These are phyloP conservation scores for Molorchus minor DNA, from an alignment of 2,888 invertebrate genomes.

Conservation along the genomic window DNA sequence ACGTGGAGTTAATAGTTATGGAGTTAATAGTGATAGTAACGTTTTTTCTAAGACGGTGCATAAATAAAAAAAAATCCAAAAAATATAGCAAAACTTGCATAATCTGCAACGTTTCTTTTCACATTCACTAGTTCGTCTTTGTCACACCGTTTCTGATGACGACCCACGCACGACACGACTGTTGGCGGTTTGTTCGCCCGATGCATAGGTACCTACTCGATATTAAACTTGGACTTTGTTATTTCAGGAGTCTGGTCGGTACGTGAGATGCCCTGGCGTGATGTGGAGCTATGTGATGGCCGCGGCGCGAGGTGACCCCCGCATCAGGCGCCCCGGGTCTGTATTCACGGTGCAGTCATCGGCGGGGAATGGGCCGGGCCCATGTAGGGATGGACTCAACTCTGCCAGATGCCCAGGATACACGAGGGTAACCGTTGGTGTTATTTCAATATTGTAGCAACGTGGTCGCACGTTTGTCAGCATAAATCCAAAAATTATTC, in stretches of 20 bases:
- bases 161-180: background rate
- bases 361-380: constrained; percentile 54
- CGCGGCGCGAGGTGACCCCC: constrained; percentile 73
- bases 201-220: too few relatives aligned
- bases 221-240: constrained; percentile 28
- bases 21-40: too few relatives aligned
- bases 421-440: constrained; percentile 15
- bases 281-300: constrained; percentile 82
- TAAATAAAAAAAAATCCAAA: background rate
- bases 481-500: background rate
- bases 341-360: constrained; percentile 59
- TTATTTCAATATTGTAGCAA: background rate
- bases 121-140: too few relatives aligned
- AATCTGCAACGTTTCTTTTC: too few relatives aligned
- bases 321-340: constrained; percentile 57
- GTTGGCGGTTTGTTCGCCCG: background rate
- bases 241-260: constrained; percentile 33
- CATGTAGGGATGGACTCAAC: constrained; percentile 55
- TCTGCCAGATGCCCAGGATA: constrained; percentile 35
- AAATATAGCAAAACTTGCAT: too few relatives aligned
- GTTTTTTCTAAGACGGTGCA: background rate
- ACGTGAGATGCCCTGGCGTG: constrained; percentile 55
- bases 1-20: too few relatives aligned
- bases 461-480: background rate
- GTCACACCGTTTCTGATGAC: background rate